Conservation (phyloP, 2,888 invertebrate genomes). For the Patella depressa region DNA sequence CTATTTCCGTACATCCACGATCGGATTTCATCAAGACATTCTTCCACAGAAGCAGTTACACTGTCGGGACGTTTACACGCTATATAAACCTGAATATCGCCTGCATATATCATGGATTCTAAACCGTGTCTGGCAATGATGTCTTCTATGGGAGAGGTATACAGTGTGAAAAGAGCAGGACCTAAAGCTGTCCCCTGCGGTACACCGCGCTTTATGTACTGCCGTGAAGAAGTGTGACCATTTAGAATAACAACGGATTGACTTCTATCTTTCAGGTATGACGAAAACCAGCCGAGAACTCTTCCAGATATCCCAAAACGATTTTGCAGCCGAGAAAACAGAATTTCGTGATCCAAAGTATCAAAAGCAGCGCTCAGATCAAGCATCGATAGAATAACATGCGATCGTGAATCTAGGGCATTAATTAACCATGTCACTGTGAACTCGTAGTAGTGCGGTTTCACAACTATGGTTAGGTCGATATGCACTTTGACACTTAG, state of each 20-base stretch:
- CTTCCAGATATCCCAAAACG: neutral
- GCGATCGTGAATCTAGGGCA: neutral
- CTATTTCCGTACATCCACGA: no score
- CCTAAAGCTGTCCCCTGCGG: neutral
- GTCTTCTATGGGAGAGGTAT: constrained; percentile 2
- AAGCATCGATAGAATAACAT: neutral
- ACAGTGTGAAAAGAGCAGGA: neutral
- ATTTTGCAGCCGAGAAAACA: neutral
- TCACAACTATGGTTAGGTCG: neutral
- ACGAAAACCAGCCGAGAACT: neutral
- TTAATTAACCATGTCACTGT: neutral
- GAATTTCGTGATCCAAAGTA: neutral
- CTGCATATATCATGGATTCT: neutral
- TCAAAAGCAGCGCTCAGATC: neutral
- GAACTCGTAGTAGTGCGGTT: neutral
- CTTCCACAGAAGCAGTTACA: neutral
- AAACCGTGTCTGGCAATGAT: neutral
- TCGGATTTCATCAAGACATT: neutral
- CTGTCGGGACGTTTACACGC: neutral
- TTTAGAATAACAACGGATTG: neutral
- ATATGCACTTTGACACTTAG: neutral
- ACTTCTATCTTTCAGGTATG: neutral
- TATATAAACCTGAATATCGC: neutral
- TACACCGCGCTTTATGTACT: neutral
- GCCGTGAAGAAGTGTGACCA: neutral